phyloP scores from a whole-genome alignment of 2,888 invertebrate genomes.

The Napeogenes inachia region DNA sequence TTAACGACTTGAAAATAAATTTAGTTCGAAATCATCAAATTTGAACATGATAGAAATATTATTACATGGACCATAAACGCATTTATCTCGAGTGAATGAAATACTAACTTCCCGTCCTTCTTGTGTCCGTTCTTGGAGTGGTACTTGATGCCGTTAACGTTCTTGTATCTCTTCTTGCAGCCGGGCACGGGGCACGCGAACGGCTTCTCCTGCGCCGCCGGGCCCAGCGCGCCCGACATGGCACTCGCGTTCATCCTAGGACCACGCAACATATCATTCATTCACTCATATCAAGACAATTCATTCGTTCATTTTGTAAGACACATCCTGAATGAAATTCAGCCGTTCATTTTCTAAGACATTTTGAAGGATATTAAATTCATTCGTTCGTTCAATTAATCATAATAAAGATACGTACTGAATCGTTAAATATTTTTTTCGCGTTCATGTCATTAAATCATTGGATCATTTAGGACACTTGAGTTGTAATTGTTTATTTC shows the following conservation, averaged over 20 bases:
- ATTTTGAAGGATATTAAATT: too few species aligned
- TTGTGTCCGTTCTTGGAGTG: slow-evolving; percentile 92
- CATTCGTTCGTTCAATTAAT: too few species aligned
- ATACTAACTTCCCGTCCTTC: slow-evolving; percentile 86
- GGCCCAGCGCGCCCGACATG: slow-evolving; percentile 52
- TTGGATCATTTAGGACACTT: too few species aligned
- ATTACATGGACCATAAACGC: not conserved
- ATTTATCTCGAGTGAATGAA: not conserved
- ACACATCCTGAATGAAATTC: too few species aligned
- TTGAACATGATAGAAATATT: not conserved
- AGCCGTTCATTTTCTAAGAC: too few species aligned
- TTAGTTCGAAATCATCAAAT: not conserved
- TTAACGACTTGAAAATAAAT: not conserved
- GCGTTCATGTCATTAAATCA: too few species aligned
- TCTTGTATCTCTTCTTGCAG: slow-evolving; percentile 92
- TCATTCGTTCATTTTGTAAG: too few species aligned
- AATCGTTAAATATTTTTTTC: too few species aligned
- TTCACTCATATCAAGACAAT: too few species aligned
- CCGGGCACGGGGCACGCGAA: slow-evolving; percentile 91
- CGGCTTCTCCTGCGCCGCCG: slow-evolving; percentile 82
- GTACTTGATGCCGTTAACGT: slow-evolving; percentile 92
- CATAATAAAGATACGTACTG: too few species aligned
- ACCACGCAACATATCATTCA: too few species aligned
- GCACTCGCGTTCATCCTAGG: slow-evolving; percentile 52
- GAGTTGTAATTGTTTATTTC: too few species aligned